phyloP scores from a whole-genome alignment of 64 coral and sea anemone species.

The Stylophora pistillata region DNA sequence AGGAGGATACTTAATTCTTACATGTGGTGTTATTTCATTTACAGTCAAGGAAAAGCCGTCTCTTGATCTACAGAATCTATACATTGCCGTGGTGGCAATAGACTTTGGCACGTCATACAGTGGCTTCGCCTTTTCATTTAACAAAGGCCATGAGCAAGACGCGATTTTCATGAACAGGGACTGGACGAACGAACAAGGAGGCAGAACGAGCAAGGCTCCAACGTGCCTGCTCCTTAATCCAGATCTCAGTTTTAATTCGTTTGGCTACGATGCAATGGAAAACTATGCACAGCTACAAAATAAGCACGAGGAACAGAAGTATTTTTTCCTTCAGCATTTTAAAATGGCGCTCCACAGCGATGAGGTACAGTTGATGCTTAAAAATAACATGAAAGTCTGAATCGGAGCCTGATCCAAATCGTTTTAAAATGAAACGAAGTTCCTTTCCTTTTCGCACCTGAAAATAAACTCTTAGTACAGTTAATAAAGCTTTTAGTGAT shows the following conservation, averaged over 20 bases:
- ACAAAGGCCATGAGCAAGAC: slow-evolving; percentile 7
- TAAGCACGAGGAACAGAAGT: background rate
- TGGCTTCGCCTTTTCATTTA: slow-evolving; percentile 46
- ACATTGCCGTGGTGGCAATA: slow-evolving; percentile 35
- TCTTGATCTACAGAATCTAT: background rate
- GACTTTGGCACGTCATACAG: slow-evolving; percentile 41
- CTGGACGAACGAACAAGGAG: slow-evolving; percentile 21
- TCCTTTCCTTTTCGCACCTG: no score
- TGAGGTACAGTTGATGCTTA: no score
- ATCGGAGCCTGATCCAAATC: no score
- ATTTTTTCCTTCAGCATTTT: slow-evolving; percentile 26
- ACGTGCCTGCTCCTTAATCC: slow-evolving; percentile 21
- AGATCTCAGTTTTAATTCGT: slow-evolving; percentile 10
- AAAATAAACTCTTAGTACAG: no score
- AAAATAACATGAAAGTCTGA: no score
- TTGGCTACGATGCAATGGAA: slow-evolving; percentile 33
- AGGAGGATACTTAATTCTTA: background rate
- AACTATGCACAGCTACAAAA: slow-evolving; percentile 14
- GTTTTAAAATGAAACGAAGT: no score
- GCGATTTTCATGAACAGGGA: slow-evolving; percentile 28
- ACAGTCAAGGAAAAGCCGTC: background rate
- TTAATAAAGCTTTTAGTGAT: no score
- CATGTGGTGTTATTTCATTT: background rate
- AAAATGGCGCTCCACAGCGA: slow-evolving; percentile 8
- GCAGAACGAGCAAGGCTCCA: slow-evolving; percentile 17